Base-by-base conservation (phyloP, 2,113 vertebrate species). In the Hymenochirus boettgeri region DNA sequence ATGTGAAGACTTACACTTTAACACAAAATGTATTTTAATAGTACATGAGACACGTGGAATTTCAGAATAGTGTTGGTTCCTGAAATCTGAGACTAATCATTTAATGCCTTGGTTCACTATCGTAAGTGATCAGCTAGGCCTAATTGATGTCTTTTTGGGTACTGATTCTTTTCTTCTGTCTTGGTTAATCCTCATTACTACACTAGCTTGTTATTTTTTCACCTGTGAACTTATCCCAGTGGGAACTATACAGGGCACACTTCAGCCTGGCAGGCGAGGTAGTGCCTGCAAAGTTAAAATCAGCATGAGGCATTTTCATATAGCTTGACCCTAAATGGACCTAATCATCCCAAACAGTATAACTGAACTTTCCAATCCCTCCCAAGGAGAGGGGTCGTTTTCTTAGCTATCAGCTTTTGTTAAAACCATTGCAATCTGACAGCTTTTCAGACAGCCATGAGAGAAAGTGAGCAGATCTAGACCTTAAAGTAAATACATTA, bases 311-410 rank as follows among this genome's bases (percentile, higher is more conserved):
- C 71, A 46, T 72, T 73, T 67, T 50, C 65, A 73, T 37, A 37
- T 46, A 51, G 62, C 52, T 39, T 69, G 70, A 75, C 75, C 75
- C 72, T 75, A 73, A 73, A 75, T 73, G 69, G 69, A 45, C 71
- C n/a, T 62, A 71, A 75, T 71, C 75, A 73, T 70, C 70, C 70
- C 71, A 73, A 6, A 60, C 57, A 26, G 75, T 73, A 62, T 52
- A 53, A 60, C 46, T 22, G 51, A 46, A 18, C 65, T 66, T 57
- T 67, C 48, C 25, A 42, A 70, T 54, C 62, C 75, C 55, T 70
- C 73, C 73, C 29, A 19, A 67, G 33, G 73, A 57, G 71, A 69
- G 52, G 69, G 62, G n/a, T 70, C 69, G 74, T 73, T 69, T 51
- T 71, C 23, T 50, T 58, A 54, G 19, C 54, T 65, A 58, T 1